Evolutionary conservation across 35 echinoderm and acorn worm genomes (phyloP).

Genomic region (Holothuria glaberrima): DNA sequence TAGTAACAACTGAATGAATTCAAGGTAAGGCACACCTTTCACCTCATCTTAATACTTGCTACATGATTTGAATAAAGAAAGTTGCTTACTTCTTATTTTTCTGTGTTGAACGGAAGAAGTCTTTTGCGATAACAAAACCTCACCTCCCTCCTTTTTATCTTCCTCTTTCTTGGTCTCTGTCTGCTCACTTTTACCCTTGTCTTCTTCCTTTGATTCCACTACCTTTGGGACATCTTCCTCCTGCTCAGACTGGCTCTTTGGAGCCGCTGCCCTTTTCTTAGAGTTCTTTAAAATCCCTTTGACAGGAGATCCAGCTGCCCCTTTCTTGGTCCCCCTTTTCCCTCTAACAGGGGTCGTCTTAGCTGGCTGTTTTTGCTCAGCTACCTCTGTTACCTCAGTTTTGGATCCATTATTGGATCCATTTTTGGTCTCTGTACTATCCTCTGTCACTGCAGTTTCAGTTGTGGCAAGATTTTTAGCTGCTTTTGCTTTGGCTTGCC

Average conservation of each 20-base stretch:
- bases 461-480: neutral
- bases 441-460: neutral
- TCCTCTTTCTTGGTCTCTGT: slow-evolving; percentile 45
- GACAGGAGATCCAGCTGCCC: slow-evolving; percentile 19
- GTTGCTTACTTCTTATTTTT: too few relatives aligned
- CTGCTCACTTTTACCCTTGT: slow-evolving; percentile 4
- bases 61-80: too few relatives aligned
- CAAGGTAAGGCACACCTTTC: too few relatives aligned
- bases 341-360: slow-evolving; percentile 37
- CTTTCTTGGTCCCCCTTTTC: slow-evolving; percentile 33
- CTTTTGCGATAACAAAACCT: too few relatives aligned
- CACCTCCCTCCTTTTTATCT: neutral
- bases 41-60: too few relatives aligned
- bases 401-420: slow-evolving; percentile 3
- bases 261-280: slow-evolving; percentile 41
- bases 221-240: neutral
- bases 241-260: slow-evolving; percentile 29
- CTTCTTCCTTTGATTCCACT: slow-evolving; percentile 28
- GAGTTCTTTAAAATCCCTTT: slow-evolving; percentile 56
- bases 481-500: slow-evolving; percentile 30
- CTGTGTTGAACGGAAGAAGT: too few relatives aligned
- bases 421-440: neutral
- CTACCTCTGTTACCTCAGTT: neutral
- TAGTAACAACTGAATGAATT: too few relatives aligned
- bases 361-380: neutral